A percentile compares a stretch with the other conserved stretches of the same genome.
Evolutionary conservation across 2,113 vertebrate genomes (phyloP).

Genomic region (Jacana jacana): DNA sequence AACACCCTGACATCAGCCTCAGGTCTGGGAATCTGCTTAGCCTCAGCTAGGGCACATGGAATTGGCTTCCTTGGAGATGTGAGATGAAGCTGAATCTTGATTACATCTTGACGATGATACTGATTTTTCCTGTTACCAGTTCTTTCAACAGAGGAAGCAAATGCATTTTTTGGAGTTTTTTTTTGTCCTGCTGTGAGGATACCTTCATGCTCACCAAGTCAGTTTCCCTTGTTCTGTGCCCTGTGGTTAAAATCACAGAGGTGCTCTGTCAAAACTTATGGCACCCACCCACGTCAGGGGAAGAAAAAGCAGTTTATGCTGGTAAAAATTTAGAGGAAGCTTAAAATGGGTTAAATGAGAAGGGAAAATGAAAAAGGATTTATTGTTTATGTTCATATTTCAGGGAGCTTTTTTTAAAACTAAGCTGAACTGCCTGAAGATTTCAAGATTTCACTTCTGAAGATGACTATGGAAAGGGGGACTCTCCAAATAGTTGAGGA

Average conservation of each 20-base stretch:
- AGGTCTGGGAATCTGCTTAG: neutral
- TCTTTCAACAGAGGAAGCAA: neutral
- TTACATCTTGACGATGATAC: neutral
- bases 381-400: neutral
- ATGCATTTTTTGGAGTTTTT: too few species aligned
- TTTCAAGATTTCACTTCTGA: neutral
- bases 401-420: neutral
- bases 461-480: neutral
- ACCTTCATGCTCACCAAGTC: neutral
- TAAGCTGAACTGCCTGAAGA: neutral
- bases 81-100: neutral
- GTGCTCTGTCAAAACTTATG: neutral
- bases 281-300: neutral
- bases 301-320: neutral
- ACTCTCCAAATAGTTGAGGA: neutral
- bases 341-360: neutral
- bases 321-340: neutral
- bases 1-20: neutral
- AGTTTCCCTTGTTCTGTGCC: neutral
- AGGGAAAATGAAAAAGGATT: too few species aligned
- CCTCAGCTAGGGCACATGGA: neutral
- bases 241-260: neutral
- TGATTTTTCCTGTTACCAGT: neutral
- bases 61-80: neutral
- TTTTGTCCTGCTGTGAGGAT: neutral